Percentiles rank a stretch among this genome's conserved stretches.
Evolutionary conservation across 1,140 invertebrate species (phyloP).

Genomic region (Aphelinus certus): DNA sequence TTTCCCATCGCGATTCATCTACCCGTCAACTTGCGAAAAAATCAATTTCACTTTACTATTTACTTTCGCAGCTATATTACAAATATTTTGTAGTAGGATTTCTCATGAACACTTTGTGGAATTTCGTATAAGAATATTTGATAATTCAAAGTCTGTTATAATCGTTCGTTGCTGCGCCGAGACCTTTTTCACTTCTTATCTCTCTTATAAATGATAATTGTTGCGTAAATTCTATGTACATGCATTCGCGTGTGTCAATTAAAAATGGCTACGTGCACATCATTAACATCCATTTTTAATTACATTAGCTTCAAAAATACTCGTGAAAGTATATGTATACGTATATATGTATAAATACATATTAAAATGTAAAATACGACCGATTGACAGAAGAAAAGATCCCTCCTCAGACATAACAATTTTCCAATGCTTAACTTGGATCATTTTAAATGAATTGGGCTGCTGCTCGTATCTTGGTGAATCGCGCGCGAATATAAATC

Average conservation of each 20-base stretch:
- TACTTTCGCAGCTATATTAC: conserved; percentile 26
- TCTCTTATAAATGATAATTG: background rate
- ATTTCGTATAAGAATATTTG: conserved; percentile 38
- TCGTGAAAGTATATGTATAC: too few species aligned
- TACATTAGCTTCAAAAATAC: too few species aligned
- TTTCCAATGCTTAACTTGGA: background rate
- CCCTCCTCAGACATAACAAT: conserved; percentile 25
- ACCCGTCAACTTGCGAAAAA: conserved; percentile 13
- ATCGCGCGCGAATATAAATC: background rate
- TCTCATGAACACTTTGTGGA: conserved; percentile 41
- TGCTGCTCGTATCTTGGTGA: conserved; percentile 10
- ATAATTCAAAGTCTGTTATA: conserved; percentile 30
- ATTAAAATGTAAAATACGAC: too few species aligned
- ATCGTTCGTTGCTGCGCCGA: conserved; percentile 8
- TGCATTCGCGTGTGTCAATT: too few species aligned
- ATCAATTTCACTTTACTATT: conserved; percentile 8
- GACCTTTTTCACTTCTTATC: conserved; percentile 13
- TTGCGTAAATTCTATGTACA: conserved; percentile 8
- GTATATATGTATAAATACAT: too few species aligned
- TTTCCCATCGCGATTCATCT: too few species aligned
- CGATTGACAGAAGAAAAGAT: conserved; percentile 6
- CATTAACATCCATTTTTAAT: too few species aligned
- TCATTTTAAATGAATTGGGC: conserved; percentile 6
- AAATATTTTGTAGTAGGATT: conserved; percentile 36
- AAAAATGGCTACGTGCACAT: too few species aligned